Evolutionary conservation across 2,113 vertebrate genomes (phyloP), one percentile per base, ranked within the genome.

Genomic region (Notechis scutatus): DNA sequence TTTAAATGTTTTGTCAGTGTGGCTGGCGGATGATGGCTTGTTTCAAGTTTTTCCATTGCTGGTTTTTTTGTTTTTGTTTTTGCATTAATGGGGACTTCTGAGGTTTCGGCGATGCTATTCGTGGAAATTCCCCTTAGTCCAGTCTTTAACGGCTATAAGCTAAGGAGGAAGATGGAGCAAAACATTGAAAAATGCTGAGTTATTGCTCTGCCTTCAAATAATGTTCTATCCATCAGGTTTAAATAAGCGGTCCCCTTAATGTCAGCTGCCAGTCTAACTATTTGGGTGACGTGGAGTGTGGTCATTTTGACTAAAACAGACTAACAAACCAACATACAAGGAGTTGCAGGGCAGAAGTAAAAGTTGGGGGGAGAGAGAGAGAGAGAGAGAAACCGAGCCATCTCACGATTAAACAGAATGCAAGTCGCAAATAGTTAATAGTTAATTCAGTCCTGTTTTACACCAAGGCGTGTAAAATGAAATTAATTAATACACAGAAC

Each of bases 171-270:
- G 87, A 42, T 94, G 64, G 52, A 21, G 45, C 93, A 92, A 94
- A 92, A 93, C 18, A 87, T 90, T 96, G 34, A 61, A 86, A 90
- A 93, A 64, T 52, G 91, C 47, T 39, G 89, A 52, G 23, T 90
- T 91, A 90, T 94, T 90, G 24, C 94, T 59, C 54, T 92, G 52
- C 92, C 93, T 94, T 56, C 94, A 92, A 94, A 94, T 92, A 96
- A 85, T 64, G 26, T 52, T 88, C 64, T 92, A 94, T 95, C 9
- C 87, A 90, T 96, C 93, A 94, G 4, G 39, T 29, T 85, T 85
- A 93, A 95, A 96, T 61, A 93, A 94, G 61, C 93, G 92, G 34
- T 91, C 94, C 94, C 91, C 57, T 92, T 94, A 93, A 95, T 74
- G 90, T 86, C 50, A 34, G 92, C 94, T 94, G 91, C 93, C 94